A percentile compares a stretch with the other conserved stretches of the same genome.
phyloP scores from a whole-genome alignment of 2,797 vertebrate genomes.

The Tragopan temminckii region DNA sequence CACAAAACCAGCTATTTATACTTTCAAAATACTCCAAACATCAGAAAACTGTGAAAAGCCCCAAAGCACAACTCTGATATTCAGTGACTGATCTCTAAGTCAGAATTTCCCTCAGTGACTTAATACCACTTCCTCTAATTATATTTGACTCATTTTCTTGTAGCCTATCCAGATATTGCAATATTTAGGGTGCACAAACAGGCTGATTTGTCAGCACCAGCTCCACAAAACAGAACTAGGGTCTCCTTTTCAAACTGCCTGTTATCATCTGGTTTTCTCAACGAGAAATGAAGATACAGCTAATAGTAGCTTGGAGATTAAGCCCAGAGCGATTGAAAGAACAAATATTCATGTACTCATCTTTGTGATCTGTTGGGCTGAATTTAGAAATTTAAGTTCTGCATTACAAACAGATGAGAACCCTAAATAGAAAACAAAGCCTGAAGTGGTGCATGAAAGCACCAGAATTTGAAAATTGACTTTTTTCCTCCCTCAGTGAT shows the following conservation, averaged over 20 bases:
- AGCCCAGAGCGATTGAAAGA: neutral
- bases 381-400: neutral
- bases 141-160: neutral
- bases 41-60: neutral
- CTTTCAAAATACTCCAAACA: neutral
- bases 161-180: accelerated
- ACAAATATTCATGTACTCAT: neutral
- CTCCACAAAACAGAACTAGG: neutral
- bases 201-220: neutral
- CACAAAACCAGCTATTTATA: neutral
- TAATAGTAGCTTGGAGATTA: neutral
- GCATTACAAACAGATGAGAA: neutral
- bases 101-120: neutral
- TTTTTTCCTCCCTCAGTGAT: neutral
- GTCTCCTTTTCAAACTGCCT: neutral
- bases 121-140: neutral
- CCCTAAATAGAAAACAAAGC: no score
- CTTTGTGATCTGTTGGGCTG: neutral
- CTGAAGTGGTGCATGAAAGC: accelerated
- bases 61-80: neutral
- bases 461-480: accelerated
- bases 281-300: neutral
- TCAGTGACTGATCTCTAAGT: neutral
- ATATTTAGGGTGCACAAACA: neutral
- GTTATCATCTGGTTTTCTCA: neutral